These are phyloP conservation scores for Agrotis clavis DNA, from an alignment of 2,888 invertebrate species.

Conservation along the genomic window DNA sequence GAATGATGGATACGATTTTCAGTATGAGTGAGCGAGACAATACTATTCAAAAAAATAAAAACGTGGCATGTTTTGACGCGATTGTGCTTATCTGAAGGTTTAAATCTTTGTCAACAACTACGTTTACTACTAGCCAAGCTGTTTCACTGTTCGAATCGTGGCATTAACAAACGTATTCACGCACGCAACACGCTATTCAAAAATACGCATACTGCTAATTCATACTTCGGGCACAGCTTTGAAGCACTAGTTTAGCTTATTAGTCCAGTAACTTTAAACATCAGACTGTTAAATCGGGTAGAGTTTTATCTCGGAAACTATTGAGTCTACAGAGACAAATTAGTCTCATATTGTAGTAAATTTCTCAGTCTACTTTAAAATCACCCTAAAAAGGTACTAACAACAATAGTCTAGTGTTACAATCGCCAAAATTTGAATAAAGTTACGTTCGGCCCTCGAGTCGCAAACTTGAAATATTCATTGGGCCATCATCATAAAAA, in stretches of 20 bases:
- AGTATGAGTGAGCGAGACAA: not conserved
- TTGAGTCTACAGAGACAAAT: no score
- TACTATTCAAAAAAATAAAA: not conserved
- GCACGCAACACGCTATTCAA: conserved; percentile 9
- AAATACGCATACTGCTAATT: not conserved
- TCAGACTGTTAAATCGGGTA: no score
- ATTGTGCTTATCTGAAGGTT: not conserved
- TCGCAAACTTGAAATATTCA: no score
- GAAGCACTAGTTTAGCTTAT: conserved; percentile 28
- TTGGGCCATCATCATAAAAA: no score
- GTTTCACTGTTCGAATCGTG: conserved; percentile 7
- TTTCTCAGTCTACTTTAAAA: no score
- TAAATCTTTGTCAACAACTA: not conserved
- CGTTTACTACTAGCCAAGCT: conserved; percentile 7
- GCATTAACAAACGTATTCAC: not conserved
- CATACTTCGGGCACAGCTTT: not conserved
- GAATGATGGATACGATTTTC: not conserved
- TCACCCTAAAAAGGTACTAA: no score
- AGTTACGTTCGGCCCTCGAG: no score
- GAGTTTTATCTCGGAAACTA: no score
- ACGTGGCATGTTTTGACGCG: not conserved
- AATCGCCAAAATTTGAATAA: no score
- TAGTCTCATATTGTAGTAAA: no score
- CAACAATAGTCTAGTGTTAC: no score
- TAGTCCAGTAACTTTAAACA: no score